Percentiles rank a stretch among this genome's conserved stretches.
phyloP scores from a whole-genome alignment of 2,888 invertebrate species.

The Caenorhabditis sp. region DNA sequence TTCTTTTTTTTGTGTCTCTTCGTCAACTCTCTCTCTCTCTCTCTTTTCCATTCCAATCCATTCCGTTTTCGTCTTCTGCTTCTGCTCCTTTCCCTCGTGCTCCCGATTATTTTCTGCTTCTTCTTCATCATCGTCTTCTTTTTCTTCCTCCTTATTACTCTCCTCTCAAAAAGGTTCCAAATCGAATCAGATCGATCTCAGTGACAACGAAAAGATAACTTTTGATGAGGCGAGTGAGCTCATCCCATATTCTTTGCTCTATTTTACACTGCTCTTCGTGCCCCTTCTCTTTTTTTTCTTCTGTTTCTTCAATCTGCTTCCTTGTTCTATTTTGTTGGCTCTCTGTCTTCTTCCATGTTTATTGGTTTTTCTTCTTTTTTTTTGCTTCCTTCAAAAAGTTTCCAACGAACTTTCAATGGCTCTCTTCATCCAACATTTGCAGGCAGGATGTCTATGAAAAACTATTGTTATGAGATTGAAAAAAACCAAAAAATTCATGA shows the following conservation, averaged over 20 bases:
- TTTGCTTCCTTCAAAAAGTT: slow-evolving; percentile 23
- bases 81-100: slow-evolving; percentile 9
- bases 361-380: slow-evolving; percentile 40
- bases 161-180: background rate
- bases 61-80: slow-evolving; percentile 44
- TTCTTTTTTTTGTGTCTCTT: slow-evolving; percentile 42
- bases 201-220: slow-evolving; percentile 36
- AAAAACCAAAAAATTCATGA: slow-evolving; percentile 18
- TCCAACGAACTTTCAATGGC: slow-evolving; percentile 23
- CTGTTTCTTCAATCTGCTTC: slow-evolving; percentile 43
- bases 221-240: slow-evolving; percentile 9
- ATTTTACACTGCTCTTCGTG: slow-evolving; percentile 39
- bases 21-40: slow-evolving; percentile 42
- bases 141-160: background rate
- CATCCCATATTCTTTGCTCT: slow-evolving; percentile 57
- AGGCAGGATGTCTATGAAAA: slow-evolving; percentile 14
- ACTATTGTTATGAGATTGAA: slow-evolving; percentile 16
- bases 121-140: slow-evolving; percentile 9
- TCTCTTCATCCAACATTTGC: background rate
- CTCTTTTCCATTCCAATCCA: slow-evolving; percentile 47
- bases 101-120: slow-evolving; percentile 22
- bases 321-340: slow-evolving; percentile 54
- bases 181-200: slow-evolving; percentile 6
- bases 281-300: slow-evolving; percentile 30
- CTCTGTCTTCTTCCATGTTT: slow-evolving; percentile 38